A percentile compares a stretch with the other conserved stretches of the same genome.
These are phyloP conservation scores for Drosophila glabriapex DNA, from an alignment of 2,888 invertebrate species.

Conservation along the genomic window DNA sequence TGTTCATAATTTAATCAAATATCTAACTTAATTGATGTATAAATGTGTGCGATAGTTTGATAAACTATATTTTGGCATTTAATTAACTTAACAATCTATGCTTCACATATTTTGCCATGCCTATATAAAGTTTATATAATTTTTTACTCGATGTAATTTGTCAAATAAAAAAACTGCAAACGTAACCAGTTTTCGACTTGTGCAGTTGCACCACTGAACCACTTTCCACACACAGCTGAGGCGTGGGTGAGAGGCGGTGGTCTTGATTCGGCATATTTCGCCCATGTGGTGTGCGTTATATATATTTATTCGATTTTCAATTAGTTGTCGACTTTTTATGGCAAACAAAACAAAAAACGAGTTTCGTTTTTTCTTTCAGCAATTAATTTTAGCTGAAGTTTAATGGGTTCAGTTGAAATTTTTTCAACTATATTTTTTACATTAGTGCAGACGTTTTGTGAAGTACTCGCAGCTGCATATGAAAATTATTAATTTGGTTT, in stretches of 20 bases:
- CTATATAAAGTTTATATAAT: neutral
- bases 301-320: conserved; percentile 61
- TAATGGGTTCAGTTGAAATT: conserved; percentile 31
- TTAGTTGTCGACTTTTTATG: conserved; percentile 60
- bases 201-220: conserved; percentile 42
- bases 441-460: conserved; percentile 1
- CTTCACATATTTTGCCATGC: neutral
- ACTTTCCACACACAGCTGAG: conserved; percentile 42
- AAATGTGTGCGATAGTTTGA: conserved; percentile 14
- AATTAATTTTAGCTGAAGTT: conserved; percentile 75
- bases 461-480: conserved; percentile 27
- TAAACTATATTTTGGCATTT: conserved; percentile 42
- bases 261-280: conserved; percentile 40
- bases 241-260: neutral
- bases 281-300: conserved; percentile 24
- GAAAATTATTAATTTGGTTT: conserved; percentile 44
- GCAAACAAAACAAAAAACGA: conserved; percentile 52
- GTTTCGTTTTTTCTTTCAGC: conserved; percentile 50
- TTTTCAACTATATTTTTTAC: neutral
- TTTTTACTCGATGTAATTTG: conserved; percentile 34
- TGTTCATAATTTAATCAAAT: neutral
- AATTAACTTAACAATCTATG: conserved; percentile 56
- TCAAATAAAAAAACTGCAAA: conserved; percentile 47
- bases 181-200: conserved; percentile 65
- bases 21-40: conserved; percentile 20